Evolutionary conservation across 2,797 vertebrate genomes (phyloP), one percentile per base, ranked within the genome.

Genomic region (Aselliscus stoliczkanus): DNA sequence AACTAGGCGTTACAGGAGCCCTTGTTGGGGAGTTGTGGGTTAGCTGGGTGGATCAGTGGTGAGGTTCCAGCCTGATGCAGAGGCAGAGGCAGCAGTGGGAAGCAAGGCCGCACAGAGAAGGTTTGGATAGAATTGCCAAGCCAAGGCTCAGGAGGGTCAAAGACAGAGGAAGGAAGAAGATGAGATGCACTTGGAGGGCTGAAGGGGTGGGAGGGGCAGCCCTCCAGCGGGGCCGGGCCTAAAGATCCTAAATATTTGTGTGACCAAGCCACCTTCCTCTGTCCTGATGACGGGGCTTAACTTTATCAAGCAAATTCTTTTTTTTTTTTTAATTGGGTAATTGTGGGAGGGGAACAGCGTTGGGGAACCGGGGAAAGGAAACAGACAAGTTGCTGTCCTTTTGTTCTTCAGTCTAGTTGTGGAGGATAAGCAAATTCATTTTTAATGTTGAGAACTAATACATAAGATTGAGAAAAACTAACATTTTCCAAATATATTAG

Each of bases 401-500:
- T n/a, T n/a, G n/a, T n/a, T n/a, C n/a, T n/a, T n/a, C n/a, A n/a
- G n/a, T n/a, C n/a, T n/a, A n/a, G n/a, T n/a, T n/a, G n/a, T n/a
- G n/a, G n/a, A n/a, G n/a, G n/a, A n/a, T n/a, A 65, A 34, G 4
- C 9, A 44, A 7, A 25, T 62, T 87, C 39, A 6, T 27, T 76
- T 96, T 60, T 58, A 75, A 88, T 65, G 89, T 83, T 91, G 65
- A 93, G 67, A 93, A 50, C 7, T 4, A 76, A 42, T 42, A n/a
- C 23, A 69, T 52, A 34, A 90, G 23, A 73, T 27, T n/a, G 58
- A 84, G 58, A 75, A 76, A 82, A 65, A 88, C 42, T n/a, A 82
- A 27, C 86, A 72, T 34, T 82, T 73, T 72, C 34, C 50, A 80
- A 83, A 75, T 64, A 79, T 21, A 7, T 79, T 86, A 65, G 58